Base-by-base conservation (phyloP, 2,797 vertebrate species). In the Microcaecilia unicolor region DNA sequence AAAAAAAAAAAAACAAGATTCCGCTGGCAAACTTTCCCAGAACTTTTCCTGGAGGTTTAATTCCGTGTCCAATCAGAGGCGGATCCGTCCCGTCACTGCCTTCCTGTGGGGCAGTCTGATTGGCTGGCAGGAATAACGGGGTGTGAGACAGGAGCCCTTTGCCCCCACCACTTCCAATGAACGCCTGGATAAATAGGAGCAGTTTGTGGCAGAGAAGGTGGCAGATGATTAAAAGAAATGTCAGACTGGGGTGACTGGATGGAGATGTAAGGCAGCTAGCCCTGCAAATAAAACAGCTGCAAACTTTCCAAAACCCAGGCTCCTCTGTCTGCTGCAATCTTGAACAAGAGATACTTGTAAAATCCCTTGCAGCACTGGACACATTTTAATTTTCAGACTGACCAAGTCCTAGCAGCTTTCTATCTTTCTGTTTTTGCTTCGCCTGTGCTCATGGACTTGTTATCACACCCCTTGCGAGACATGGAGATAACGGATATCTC, bases 401-500 rank as follows among this genome's bases (percentile, higher is more conserved):
- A n/a, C n/a, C n/a, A n/a, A n/a, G n/a, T n/a, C 22, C 26, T 14
- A 30, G 21, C 47, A 30, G 21, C 47, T 29, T 18, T 10, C 31
- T 4, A n/a, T 14, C 8, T 8, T 22, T 20, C 19, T 9, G 19
- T 5, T 19, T 20, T 9, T 20, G 5, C 20, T 20, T 47, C 39
- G 0, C 10, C 62, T 2, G 44, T 57, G 7, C 58, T 51, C 35
- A 76, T 81, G 51, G 82, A 84, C 55, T 67, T 83, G 65, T 64
- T 76, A 18, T n/a, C 23, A 9, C 47, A 18, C 53, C 44, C 76
- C 64, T 21, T 43, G 10, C 10, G 33, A 20, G 41, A 44, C 33
- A 90, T 92, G 88, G 91, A 88, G 73, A 67, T 94, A 72, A 68
- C 89, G 41, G 93, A 98, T 61, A 82, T 89, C 50, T 87, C 93